Evolutionary conservation across 2,888 invertebrate species (phyloP), one percentile per base, ranked within the genome.

Genomic region (Lasioglossum pauxillum): DNA sequence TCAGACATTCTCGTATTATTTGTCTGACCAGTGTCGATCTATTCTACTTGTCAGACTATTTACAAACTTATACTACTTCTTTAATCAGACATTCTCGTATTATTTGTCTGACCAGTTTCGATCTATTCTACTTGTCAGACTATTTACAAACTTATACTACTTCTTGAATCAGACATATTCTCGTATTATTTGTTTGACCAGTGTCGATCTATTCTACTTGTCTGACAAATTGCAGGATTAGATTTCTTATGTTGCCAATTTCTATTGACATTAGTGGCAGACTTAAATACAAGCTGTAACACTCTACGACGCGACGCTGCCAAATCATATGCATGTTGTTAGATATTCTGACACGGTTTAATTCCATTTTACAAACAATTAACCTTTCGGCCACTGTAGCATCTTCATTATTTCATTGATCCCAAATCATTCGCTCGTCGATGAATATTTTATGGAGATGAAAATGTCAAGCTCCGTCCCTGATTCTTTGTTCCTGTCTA

Each of bases 401-500:
- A 0, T 35, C 31, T 14, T 31, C 31, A 7, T 35, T 67, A 35
- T 16, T 60, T 19, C 19, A 2, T 7, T 35, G 19, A 1, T 35
- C 16, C 8, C 31, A 7, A 67, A 44, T 44, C 12, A 12, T 44
- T 44, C 12, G 4, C 31, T 16, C 7, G 0, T 7, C 35, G 67
- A 8, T 31, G 7, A 35, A 67, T 35, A 67, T 35, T 19, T 19
- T 7, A 19, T 16, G 19, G 35, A 10, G 31, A 23, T 23, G 14
- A 7, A 67, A 35, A 35, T 27, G 31, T 35, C 67, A 35, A 23
- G 4, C 10, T 35, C 35, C 3, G 10, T 19, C 3, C 23, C 35
- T 19, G 67, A 35, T 67, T 67, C 23, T 67, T 67, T 67, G 19
- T 67, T 67, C 35, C 67, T 67, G 35, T 16, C 35, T 16, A 79